These are phyloP conservation scores for Phthorimaea operculella DNA, from an alignment of 1,140 invertebrate species.

Conservation along the genomic window DNA sequence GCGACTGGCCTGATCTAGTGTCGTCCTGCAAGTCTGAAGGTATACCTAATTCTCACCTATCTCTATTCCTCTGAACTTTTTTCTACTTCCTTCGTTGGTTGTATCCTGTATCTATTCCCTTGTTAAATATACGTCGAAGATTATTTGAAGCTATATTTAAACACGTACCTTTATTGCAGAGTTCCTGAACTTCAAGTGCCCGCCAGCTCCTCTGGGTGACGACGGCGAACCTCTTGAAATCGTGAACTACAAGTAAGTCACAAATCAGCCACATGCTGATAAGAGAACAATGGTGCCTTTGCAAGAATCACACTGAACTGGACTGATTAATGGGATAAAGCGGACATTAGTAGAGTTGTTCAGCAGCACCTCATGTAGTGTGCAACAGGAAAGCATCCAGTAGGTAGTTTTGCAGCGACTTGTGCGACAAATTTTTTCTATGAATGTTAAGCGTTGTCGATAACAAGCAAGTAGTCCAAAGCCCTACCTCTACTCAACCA, in stretches of 20 bases:
- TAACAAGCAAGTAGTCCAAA: background rate
- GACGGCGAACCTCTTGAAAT: constrained; percentile 22
- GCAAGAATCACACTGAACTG: no score
- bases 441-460: no score
- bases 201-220: constrained; percentile 19
- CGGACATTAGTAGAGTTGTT: no score
- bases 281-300: no score
- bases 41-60: constrained; percentile 27
- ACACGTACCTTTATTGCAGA: constrained; percentile 19
- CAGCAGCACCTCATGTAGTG: no score
- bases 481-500: background rate
- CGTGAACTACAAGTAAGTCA: constrained; percentile 30
- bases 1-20: constrained; percentile 87
- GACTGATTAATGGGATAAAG: no score
- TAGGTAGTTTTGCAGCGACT: no score
- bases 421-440: no score
- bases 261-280: background rate
- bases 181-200: constrained; percentile 35
- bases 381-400: no score
- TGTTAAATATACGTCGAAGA: no score
- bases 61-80: background rate
- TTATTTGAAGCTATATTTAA: no score
- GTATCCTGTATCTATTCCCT: no score
- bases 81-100: background rate
- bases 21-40: constrained; percentile 77